Percentiles rank a stretch among this genome's conserved stretches.
Conservation (phyloP, 2,113 vertebrate species). For the Tauraco erythrolophus region DNA sequence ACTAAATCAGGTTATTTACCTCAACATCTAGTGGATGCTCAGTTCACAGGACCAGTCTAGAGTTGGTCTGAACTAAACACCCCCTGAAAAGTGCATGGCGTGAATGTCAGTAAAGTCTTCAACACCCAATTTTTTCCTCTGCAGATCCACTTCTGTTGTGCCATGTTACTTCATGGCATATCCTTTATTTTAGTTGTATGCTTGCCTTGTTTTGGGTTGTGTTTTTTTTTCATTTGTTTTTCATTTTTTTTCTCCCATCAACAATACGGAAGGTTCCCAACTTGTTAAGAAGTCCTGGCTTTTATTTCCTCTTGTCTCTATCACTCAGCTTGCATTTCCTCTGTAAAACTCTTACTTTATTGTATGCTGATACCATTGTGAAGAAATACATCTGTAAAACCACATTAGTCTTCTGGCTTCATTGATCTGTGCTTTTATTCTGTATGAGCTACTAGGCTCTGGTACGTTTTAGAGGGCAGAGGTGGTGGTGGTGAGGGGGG, state of each 20-base stretch:
- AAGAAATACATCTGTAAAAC: slow-evolving; percentile 1
- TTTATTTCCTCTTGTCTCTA: background rate
- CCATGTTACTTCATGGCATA: background rate
- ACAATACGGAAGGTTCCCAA: background rate
- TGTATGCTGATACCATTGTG: background rate
- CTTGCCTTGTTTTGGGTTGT: background rate
- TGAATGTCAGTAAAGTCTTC: background rate
- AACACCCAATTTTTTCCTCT: fast-evolving
- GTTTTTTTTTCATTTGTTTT: background rate
- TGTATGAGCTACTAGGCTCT: background rate
- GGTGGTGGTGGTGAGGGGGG: background rate
- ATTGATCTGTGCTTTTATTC: slow-evolving; percentile 2
- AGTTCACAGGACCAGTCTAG: background rate
- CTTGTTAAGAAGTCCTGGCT: background rate
- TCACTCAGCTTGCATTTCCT: background rate
- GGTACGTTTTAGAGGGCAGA: background rate
- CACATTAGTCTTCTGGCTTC: background rate
- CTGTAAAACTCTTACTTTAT: background rate
- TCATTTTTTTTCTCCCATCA: background rate
- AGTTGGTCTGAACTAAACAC: background rate
- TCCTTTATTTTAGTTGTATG: background rate
- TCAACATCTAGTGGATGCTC: background rate
- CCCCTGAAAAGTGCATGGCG: fast-evolving
- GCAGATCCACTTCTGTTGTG: background rate
- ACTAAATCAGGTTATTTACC: background rate